These are phyloP conservation scores for Heteromyza rotundicornis DNA, from an alignment of 2,888 invertebrate species.

Conservation along the genomic window DNA sequence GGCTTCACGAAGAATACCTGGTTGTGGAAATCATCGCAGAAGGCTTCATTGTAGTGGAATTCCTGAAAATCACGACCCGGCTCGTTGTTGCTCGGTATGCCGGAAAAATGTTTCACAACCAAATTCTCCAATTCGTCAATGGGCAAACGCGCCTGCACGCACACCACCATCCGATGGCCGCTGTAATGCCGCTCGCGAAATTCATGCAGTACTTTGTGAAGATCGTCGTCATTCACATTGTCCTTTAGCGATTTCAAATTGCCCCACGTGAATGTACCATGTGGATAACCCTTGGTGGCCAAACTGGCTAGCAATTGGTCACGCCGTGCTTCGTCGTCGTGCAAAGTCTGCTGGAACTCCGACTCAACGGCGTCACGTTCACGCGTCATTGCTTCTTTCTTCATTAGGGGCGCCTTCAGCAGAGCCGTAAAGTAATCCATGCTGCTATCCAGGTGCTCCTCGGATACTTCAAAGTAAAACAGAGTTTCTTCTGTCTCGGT, in stretches of 20 bases:
- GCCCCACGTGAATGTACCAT: constrained; percentile 83
- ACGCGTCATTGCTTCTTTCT: constrained; percentile 81
- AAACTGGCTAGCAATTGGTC: constrained; percentile 78
- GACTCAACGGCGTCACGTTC: constrained; percentile 90
- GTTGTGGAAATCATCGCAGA: constrained; percentile 52
- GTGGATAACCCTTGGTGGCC: constrained; percentile 74
- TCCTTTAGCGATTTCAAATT: constrained; percentile 77
- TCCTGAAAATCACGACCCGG: constrained; percentile 69
- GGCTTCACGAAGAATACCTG: constrained; percentile 75
- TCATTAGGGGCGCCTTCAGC: constrained; percentile 86
- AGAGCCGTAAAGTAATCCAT: constrained; percentile 88
- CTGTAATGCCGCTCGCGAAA: constrained; percentile 82
- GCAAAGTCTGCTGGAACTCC: constrained; percentile 82
- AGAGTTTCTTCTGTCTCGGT: constrained; percentile 88
- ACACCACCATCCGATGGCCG: constrained; percentile 86
- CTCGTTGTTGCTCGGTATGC: constrained; percentile 72
- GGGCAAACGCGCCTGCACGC: constrained; percentile 71
- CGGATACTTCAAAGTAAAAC: constrained; percentile 88
- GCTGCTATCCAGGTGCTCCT: constrained; percentile 75
- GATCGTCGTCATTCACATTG: constrained; percentile 67
- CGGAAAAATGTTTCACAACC: constrained; percentile 69
- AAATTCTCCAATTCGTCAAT: constrained; percentile 59
- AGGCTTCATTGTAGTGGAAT: constrained; percentile 56
- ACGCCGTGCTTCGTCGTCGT: constrained; percentile 76
- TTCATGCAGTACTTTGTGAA: constrained; percentile 75